phyloP scores from a whole-genome alignment of 2,888 invertebrate genomes.

The Tipula helvola region DNA sequence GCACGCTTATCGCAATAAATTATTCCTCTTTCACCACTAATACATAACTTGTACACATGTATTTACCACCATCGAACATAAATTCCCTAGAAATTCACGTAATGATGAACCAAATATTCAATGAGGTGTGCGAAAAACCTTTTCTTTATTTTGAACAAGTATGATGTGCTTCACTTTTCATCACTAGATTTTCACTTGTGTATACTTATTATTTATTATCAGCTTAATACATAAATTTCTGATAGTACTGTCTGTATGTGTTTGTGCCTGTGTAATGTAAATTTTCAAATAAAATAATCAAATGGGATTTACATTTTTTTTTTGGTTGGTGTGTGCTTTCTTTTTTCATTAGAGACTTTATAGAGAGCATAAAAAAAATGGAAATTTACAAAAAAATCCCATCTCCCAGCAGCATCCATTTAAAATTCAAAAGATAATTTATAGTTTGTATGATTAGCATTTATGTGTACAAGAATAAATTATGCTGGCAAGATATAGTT shows the following conservation, averaged over 20 bases:
- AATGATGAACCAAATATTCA: background rate
- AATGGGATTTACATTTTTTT: background rate
- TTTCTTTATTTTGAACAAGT: too few relatives aligned
- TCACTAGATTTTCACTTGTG: background rate
- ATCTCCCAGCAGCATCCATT: background rate
- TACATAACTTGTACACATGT: background rate
- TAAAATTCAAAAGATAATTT: background rate
- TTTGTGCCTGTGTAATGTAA: background rate
- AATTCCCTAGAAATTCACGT: background rate
- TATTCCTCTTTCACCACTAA: background rate
- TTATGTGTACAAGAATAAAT: background rate
- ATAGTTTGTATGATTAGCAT: background rate
- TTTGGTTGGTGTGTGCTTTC: background rate
- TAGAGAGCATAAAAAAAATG: background rate
- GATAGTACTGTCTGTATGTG: background rate
- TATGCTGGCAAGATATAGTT: background rate
- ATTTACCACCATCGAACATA: background rate
- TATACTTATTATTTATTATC: background rate
- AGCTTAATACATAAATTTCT: background rate
- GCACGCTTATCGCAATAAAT: background rate
- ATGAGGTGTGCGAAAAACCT: background rate
- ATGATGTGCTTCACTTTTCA: background rate
- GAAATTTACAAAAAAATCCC: background rate
- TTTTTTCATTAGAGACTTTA: background rate
- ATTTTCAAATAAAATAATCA: background rate